These are phyloP conservation scores for Chaetogeoica ovagalla DNA, from an alignment of 2,888 invertebrate species.

Conservation along the genomic window DNA sequence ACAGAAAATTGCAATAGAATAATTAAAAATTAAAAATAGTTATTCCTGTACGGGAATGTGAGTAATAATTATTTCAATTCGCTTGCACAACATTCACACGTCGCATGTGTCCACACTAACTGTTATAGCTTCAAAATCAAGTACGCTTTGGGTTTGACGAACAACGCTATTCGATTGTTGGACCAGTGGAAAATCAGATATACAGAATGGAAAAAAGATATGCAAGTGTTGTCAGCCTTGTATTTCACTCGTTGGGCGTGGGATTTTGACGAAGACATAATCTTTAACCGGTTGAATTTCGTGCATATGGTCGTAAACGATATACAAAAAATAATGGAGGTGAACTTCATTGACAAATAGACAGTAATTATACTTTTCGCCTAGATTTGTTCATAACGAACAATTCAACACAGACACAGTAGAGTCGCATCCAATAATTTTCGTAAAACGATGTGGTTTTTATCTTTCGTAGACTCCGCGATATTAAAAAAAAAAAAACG, in stretches of 20 bases:
- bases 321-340: conserved; percentile 15
- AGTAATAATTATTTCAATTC: too few species aligned
- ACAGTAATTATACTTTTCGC: neutral
- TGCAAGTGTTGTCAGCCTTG: neutral
- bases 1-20: too few species aligned
- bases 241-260: conserved; percentile 17
- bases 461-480: too few species aligned
- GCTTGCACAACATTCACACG: too few species aligned
- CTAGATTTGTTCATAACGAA: neutral
- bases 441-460: too few species aligned
- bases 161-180: neutral
- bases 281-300: neutral
- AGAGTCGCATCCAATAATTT: too few species aligned
- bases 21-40: too few species aligned
- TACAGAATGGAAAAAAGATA: neutral
- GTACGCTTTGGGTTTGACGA: neutral
- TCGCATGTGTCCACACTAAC: too few species aligned
- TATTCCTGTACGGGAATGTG: too few species aligned
- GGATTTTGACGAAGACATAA: conserved; percentile 18
- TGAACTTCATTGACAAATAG: neutral
- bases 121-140: neutral
- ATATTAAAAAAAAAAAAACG: too few species aligned
- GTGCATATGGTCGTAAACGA: neutral
- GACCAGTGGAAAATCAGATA: conserved; percentile 6
- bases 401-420: neutral